phyloP scores from a whole-genome alignment of 2,797 vertebrate genomes.

The Megalops cyprinoides region DNA sequence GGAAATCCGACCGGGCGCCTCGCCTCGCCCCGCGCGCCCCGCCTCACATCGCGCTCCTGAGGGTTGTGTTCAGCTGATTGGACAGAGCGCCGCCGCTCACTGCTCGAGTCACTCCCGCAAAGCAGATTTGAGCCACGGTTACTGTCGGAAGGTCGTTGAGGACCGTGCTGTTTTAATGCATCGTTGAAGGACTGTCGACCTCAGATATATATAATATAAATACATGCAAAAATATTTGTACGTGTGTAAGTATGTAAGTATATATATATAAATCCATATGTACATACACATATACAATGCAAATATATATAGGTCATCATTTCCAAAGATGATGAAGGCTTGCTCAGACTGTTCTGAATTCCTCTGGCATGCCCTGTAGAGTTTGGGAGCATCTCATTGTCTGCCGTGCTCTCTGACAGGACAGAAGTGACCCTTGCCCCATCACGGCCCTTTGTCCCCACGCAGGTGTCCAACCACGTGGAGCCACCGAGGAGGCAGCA shows the following conservation, averaged over 20 bases:
- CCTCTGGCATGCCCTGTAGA: too few relatives aligned
- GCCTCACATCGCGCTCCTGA: not conserved
- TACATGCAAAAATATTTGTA: not conserved
- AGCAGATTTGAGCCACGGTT: not conserved
- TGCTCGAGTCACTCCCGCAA: not conserved
- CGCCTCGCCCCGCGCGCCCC: not conserved
- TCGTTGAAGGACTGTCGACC: not conserved
- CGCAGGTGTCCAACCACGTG: slow-evolving; percentile 84
- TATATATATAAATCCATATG: too few relatives aligned
- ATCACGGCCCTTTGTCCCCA: slow-evolving; percentile 12
- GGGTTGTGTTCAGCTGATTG: not conserved
- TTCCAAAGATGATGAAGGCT: too few relatives aligned
- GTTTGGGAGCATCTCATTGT: not conserved
- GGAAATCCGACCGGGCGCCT: not conserved
- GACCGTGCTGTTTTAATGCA: not conserved
- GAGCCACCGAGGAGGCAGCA: slow-evolving; percentile 94
- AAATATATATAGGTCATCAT: not conserved
- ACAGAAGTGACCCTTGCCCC: not conserved
- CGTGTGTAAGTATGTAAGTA: not conserved
- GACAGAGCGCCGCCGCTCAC: not conserved
- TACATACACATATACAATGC: not conserved
- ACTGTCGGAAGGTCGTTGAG: not conserved
- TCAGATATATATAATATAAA: too few relatives aligned
- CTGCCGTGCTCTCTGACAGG: not conserved
- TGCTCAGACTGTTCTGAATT: not conserved